Base-by-base conservation (phyloP, 2,888 invertebrate genomes). In the Teinopalpus imperialis region DNA sequence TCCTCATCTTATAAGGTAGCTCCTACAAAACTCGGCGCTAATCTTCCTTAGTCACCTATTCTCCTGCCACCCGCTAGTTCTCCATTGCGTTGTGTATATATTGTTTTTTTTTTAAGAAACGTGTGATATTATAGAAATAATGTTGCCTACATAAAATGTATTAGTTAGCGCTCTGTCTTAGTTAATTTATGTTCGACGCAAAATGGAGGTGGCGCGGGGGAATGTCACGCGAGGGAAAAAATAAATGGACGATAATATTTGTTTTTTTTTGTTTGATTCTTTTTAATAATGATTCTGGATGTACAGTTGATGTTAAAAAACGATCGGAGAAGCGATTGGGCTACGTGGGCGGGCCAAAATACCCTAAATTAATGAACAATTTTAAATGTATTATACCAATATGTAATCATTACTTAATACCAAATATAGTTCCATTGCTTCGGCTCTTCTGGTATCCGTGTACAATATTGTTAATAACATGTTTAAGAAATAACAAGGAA, bases 401-500 rank as follows among this genome's bases (percentile, higher is more conserved):
- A 14, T 31, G 16, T 44, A 37, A 26, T 37, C 37, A 44, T 37
- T 31, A 44, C 43, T 35, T 29, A 36, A 43, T 39, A 44, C 44
- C 44, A 44, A 44, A 44, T 37, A 44, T 44, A 31, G 32, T 44
- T 44, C 37, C 44, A 44, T 44, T 26, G 37, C 37, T 44, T 37
- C 31, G 37, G 30, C 43, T 37, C 30, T 44, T 37, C 37, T 37
- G 44, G 37, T 37, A 37, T 30, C 44, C 37, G 24, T 44, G 37
- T 45, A 34, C 39, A 9, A 39, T 40, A 45, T n/a, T 45, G 39
- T 45, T 37, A 34, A 39, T 39, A 39, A 36, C 32, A 8, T 30
- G 18, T 5, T 37, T 43, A 43, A 51, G 48, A 37, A 57, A 51
- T 56, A 61, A 63, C 63, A 62, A 63, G 64, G 64, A 62, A 62